Evolutionary conservation across 2,797 vertebrate species (phyloP), one percentile per base, ranked within the genome.

Genomic region (Thunnus albacares): DNA sequence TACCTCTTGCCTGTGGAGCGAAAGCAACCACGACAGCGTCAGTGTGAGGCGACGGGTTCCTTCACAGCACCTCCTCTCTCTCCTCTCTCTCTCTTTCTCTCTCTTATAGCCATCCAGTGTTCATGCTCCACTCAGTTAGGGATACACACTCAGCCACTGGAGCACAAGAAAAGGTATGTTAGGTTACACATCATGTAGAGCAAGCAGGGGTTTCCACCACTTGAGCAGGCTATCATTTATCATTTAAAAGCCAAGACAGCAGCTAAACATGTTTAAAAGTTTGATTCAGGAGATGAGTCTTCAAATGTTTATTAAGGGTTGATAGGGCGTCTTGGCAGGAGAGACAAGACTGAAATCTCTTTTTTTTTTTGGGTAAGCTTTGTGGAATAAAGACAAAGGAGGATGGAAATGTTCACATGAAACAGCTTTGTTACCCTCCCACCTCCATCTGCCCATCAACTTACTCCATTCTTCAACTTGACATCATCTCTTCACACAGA

Each of bases 1-100:
- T 93, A 94, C 95, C 95, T 94, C 89, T 88, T 82, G 89, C 88
- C 86, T 91, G 91, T 87, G 89, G 90, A 95, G 92, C 61, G 52
- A 93, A 84, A 90, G 80, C 88, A 90, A 65, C 89, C 82, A 82
- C 79, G 60, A 87, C 89, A 85, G 78, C 85, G 61, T 90, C 86
- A 87, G 93, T 72, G 86, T 85, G 87, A 89, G 80, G 90, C 72
- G 71, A 87, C 74, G 82, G 86, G 82, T 84, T 91, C 84, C 77
- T 75, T 82, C 84, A 41, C 81, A 79, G 81, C 87, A 66, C 71
- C 43, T 53, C 5, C 28, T 24, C 38, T 18, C 71, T 15, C 51
- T 18, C 78, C n/a, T 62, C 45, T 61, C 63, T 53, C 47, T 45
- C 45, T 65, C 66, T 43, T 1, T 49, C 71, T 78, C 66, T 70